These are phyloP conservation scores for Apodemus sylvaticus DNA, from an alignment of 2,113 vertebrate genomes.

Conservation along the genomic window DNA sequence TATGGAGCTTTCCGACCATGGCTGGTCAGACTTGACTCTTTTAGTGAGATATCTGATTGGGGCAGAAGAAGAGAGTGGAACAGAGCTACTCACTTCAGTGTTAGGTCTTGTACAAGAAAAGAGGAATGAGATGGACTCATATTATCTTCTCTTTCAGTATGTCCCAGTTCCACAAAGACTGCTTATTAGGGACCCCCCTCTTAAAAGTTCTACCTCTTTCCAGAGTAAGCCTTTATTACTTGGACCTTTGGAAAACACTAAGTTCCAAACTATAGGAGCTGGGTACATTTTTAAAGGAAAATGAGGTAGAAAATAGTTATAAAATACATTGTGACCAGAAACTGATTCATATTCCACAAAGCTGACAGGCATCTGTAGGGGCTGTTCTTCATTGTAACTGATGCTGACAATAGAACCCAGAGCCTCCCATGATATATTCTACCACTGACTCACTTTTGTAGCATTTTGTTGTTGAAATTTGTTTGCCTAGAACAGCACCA, in stretches of 20 bases:
- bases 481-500: background rate
- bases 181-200: background rate
- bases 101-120: background rate
- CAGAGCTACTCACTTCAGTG: background rate
- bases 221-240: background rate
- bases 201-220: background rate
- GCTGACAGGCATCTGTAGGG: slow-evolving; percentile 23
- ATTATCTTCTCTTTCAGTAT: no score
- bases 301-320: slow-evolving; percentile 6
- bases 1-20: background rate
- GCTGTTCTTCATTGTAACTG: slow-evolving; percentile 8
- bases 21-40: background rate
- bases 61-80: background rate
- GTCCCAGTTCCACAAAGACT: background rate
- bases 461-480: background rate
- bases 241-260: background rate
- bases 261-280: background rate
- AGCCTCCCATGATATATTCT: background rate
- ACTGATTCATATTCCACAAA: slow-evolving; percentile 42
- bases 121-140: background rate
- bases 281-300: background rate
- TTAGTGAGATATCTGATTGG: background rate
- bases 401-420: background rate
- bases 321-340: slow-evolving; percentile 67
- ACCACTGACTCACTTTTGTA: background rate